phyloP scores from a whole-genome alignment of 2,113 vertebrate species.

The Sitta europaea region DNA sequence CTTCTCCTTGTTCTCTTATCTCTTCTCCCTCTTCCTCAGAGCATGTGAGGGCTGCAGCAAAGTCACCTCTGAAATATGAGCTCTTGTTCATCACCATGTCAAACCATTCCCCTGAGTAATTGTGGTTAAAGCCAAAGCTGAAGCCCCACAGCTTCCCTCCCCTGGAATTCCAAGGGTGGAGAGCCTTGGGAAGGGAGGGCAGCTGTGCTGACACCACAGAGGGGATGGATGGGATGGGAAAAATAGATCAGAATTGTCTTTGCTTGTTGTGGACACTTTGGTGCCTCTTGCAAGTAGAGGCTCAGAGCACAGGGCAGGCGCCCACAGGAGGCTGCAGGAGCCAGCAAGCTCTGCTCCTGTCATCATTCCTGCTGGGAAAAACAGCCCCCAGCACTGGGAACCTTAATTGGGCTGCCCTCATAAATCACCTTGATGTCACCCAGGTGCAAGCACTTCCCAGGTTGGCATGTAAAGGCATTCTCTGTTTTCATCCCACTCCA shows the following conservation, averaged over 20 bases:
- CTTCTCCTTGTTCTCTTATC: neutral
- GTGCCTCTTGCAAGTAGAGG: neutral
- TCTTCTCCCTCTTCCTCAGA: neutral
- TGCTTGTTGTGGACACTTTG: neutral
- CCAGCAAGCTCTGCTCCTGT: neutral
- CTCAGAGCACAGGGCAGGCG: neutral
- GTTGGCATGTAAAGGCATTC: neutral
- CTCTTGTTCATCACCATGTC: neutral
- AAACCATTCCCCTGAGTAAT: neutral
- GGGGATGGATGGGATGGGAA: neutral
- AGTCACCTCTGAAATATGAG: neutral
- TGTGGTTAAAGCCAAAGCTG: neutral
- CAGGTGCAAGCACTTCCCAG: neutral
- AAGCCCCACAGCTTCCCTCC: neutral
- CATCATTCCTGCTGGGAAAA: neutral
- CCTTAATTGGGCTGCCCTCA: neutral
- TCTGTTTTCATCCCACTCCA: accelerated
- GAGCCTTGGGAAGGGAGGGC: neutral
- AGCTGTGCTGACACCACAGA: neutral
- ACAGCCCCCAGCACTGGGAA: neutral
- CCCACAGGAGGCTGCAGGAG: neutral
- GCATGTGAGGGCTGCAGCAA: neutral
- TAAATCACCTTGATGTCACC: neutral
- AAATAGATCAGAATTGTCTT: neutral
- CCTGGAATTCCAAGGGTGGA: neutral